Base-by-base conservation (phyloP, 2,888 invertebrate genomes). In the Pollenia griseotomentosa region DNA sequence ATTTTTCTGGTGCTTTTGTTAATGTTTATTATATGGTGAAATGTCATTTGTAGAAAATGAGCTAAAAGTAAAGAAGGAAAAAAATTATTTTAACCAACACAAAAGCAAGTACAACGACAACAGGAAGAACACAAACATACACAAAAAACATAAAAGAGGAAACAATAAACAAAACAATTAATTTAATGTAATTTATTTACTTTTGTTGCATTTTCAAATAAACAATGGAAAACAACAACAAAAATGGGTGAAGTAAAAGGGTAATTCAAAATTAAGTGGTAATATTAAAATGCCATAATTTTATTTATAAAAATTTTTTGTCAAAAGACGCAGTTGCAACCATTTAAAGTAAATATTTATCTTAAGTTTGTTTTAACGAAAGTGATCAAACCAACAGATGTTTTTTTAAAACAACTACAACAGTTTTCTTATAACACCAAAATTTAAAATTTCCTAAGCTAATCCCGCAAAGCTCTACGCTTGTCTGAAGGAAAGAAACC, bases 111-210 rank as follows among this genome's bases (percentile, higher is more conserved):
- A 48, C 10, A 59, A 8, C 42, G 59, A 84, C 46, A 44, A 46
- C 74, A 55, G 42, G 23, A 73, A 65, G 10, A 73, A 44, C 33
- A 57, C 19, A 79, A 40, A 73, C 33, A 66, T 51, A 19, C 44
- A 19, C 2, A 16, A 40, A 51, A 70, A 51, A 70, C 70, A 42
- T 0, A 55, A 16, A 51, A 80, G n/a, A 53, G 63, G 53, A 74
- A 75, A 70, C 70, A 80, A 63, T 75, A 85, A 74, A 80, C 33
- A 78, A 48, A 74, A 61, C 55, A 75, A 74, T 63, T 85, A 85
- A 85, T 80, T 80, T 63, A 68, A 70, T 42, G 61, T 74, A 63
- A 74, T 68, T 70, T 80, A 84, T 84, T 84, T 84, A 42, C 74
- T 70, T 74, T 74, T 79, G 40, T 70, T 79, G 74, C 74, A 84